Percentiles rank a stretch among this genome's conserved stretches.
These are phyloP conservation scores for Homarus gammarus DNA, from an alignment of 2,888 invertebrate genomes.

Conservation along the genomic window DNA sequence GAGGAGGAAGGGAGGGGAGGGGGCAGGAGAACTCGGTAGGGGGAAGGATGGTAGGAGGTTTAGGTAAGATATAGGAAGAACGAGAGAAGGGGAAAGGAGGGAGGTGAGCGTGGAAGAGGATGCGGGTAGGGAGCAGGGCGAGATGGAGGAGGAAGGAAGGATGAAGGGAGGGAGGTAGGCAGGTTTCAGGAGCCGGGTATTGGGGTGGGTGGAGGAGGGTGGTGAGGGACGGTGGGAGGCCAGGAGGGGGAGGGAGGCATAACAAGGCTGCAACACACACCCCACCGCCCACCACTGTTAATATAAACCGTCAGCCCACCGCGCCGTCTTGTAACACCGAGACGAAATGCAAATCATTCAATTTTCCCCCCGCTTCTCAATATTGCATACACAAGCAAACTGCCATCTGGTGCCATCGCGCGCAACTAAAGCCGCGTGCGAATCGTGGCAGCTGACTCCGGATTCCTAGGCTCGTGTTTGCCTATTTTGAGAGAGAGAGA, in stretches of 20 bases:
- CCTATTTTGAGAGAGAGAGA: constrained; percentile 31
- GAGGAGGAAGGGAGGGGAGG: too few species aligned
- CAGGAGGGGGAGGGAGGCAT: constrained; percentile 11
- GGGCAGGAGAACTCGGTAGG: too few species aligned
- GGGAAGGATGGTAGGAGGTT: too few species aligned
- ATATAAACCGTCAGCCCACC: constrained; percentile 70
- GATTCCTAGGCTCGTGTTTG: constrained; percentile 38
- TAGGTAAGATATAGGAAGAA: too few species aligned
- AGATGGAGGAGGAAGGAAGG: background rate
- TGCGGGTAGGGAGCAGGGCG: too few species aligned
- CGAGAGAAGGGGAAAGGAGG: background rate
- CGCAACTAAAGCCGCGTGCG: constrained; percentile 67
- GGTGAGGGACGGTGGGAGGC: background rate
- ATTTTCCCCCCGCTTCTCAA: constrained; percentile 72
- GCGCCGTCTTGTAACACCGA: constrained; percentile 72
- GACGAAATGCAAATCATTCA: constrained; percentile 76
- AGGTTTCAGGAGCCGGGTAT: background rate
- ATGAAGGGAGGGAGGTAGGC: background rate
- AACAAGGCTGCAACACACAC: constrained; percentile 51
- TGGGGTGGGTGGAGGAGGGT: background rate
- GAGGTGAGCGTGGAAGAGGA: constrained; percentile 7
- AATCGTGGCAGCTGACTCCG: constrained; percentile 58
- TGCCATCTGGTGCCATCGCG: constrained; percentile 73
- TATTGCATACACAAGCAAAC: constrained; percentile 74
- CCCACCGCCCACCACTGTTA: constrained; percentile 60